Percentiles rank a stretch among this genome's conserved stretches.
Evolutionary conservation across 92 coral and sea anemone species (phyloP).

Genomic region (Palythoa caribaeorum): DNA sequence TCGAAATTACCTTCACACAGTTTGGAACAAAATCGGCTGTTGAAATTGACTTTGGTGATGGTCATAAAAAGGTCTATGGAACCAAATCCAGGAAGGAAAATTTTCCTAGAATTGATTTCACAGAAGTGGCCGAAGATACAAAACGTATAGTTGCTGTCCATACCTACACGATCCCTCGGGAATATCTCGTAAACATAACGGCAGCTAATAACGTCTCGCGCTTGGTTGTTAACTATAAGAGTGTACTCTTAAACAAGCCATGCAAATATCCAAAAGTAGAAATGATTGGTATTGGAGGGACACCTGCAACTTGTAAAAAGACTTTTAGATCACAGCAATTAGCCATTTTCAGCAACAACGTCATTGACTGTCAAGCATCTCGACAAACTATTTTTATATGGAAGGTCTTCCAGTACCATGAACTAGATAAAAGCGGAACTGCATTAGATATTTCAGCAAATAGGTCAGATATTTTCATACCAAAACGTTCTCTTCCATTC

Average conservation of each 20-base stretch:
- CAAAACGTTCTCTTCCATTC: conserved; percentile 59
- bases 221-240: background rate
- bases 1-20: conserved; percentile 44
- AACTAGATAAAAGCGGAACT: conserved; percentile 20
- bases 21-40: conserved; percentile 55
- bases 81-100: conserved; percentile 33
- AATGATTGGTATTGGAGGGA: conserved; percentile 56
- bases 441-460: conserved; percentile 48
- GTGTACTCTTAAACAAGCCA: conserved; percentile 50
- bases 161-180: conserved; percentile 2
- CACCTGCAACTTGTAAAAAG: conserved; percentile 32
- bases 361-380: conserved; percentile 68
- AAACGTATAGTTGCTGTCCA: conserved; percentile 39
- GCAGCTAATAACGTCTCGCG: conserved; percentile 70
- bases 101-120: conserved; percentile 31
- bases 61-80: conserved; percentile 31
- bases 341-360: conserved; percentile 38
- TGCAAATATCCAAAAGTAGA: conserved; percentile 64
- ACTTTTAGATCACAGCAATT: conserved; percentile 43
- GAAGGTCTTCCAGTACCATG: conserved; percentile 51
- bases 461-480: conserved; percentile 52
- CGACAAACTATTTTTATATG: conserved; percentile 66
- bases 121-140: background rate
- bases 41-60: conserved; percentile 70
- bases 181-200: conserved; percentile 27